These are phyloP conservation scores for Phaethornis superciliosus DNA, from an alignment of 2,113 vertebrate species.

Conservation along the genomic window DNA sequence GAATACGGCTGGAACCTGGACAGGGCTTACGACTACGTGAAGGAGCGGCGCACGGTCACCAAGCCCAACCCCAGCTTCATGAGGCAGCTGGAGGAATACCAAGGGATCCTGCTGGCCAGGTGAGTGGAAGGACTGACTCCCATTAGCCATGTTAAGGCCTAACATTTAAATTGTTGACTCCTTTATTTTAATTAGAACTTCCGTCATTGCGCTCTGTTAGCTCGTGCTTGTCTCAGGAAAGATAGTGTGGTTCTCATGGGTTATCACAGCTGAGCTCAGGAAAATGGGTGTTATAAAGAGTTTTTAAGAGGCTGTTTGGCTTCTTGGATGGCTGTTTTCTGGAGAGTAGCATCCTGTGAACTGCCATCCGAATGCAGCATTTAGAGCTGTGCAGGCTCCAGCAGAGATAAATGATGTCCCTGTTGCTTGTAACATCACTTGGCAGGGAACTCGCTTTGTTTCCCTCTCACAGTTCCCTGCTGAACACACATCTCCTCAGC, in stretches of 20 bases:
- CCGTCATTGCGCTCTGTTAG: fast-evolving
- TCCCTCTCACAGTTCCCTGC: constrained; percentile 48
- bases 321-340: constrained; percentile 13
- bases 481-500: constrained; percentile 59
- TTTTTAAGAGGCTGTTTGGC: constrained; percentile 33
- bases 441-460: constrained; percentile 42
- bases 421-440: constrained; percentile 54
- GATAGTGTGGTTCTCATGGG: neutral
- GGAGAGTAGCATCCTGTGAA: constrained; percentile 55
- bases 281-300: neutral
- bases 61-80: constrained; percentile 98
- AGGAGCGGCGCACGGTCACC: constrained; percentile 89
- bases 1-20: constrained; percentile 97
- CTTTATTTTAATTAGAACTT: neutral
- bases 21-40: constrained; percentile 92
- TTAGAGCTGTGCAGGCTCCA: constrained; percentile 49
- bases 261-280: neutral
- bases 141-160: fast-evolving
- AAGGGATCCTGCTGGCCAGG: constrained; percentile 97
- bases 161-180: neutral
- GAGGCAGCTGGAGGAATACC: constrained; percentile 97
- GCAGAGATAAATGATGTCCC: constrained; percentile 56
- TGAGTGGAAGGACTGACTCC: constrained; percentile 25
- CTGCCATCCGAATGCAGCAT: neutral
- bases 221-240: neutral